These are phyloP conservation scores for Petromus typicus DNA, from an alignment of 2,113 vertebrate species.

Conservation along the genomic window DNA sequence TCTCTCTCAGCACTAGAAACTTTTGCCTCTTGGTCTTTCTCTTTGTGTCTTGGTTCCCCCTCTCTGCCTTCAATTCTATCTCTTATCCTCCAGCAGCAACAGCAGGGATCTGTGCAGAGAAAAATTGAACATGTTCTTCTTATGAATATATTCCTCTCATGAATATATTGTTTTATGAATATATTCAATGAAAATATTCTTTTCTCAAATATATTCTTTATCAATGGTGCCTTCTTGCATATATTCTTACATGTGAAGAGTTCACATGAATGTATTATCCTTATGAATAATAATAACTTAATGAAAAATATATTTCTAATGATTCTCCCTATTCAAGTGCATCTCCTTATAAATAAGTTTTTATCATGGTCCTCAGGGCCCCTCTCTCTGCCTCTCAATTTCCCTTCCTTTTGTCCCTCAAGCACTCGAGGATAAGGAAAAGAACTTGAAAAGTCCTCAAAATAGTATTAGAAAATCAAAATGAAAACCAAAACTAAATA, in stretches of 20 bases:
- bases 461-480: conserved; percentile 66
- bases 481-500: conserved; percentile 66
- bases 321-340: conserved; percentile 52
- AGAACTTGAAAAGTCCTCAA: conserved; percentile 44
- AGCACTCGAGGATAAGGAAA: background rate
- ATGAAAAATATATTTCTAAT: conserved; percentile 73
- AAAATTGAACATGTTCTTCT: conserved; percentile 59
- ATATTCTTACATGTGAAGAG: conserved; percentile 71
- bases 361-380: background rate
- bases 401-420: conserved; percentile 39
- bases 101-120: conserved; percentile 45
- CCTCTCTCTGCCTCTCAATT: background rate
- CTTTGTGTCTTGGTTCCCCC: conserved; percentile 31
- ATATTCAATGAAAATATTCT: conserved; percentile 70
- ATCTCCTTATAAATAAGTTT: conserved; percentile 43
- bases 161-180: conserved; percentile 75
- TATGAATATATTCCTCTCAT: conserved; percentile 79
- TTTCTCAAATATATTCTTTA: conserved; percentile 68
- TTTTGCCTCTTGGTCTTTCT: background rate
- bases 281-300: conserved; percentile 70
- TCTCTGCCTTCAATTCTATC: conserved; percentile 30
- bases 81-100: conserved; percentile 21
- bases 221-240: conserved; percentile 69
- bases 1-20: background rate
- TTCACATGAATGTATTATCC: conserved; percentile 70